Percentiles rank a stretch among this genome's conserved stretches.
These are phyloP conservation scores for Sorex maritimensis DNA, from an alignment of 2,797 vertebrate species.

Conservation along the genomic window DNA sequence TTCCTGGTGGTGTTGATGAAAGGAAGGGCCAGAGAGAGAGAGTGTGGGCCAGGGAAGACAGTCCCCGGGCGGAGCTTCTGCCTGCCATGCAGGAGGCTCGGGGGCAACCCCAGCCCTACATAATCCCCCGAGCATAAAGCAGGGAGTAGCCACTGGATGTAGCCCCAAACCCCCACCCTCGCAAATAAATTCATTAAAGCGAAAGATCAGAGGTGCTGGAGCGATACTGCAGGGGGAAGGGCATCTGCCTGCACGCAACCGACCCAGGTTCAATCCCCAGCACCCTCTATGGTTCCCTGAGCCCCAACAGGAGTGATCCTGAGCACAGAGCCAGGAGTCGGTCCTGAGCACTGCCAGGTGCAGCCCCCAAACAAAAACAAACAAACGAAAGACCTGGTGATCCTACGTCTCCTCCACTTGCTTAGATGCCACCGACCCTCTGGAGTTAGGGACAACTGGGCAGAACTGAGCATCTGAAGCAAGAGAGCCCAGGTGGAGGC, in stretches of 20 bases:
- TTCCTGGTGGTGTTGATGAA: constrained; percentile 39
- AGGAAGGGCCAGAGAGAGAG: constrained; percentile 25
- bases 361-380: too few relatives aligned
- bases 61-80: neutral
- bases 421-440: neutral
- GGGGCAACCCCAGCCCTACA: neutral
- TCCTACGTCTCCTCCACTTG: neutral
- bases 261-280: too few relatives aligned
- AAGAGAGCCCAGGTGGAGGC: neutral
- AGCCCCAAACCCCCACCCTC: neutral
- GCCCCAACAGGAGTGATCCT: too few relatives aligned
- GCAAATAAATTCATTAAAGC: too few relatives aligned
- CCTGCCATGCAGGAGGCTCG: neutral
- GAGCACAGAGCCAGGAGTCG: too few relatives aligned
- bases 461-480: neutral
- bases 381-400: too few relatives aligned
- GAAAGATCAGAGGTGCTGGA: too few relatives aligned
- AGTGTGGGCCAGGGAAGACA: neutral
- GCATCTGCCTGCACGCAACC: too few relatives aligned
- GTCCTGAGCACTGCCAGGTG: too few relatives aligned
- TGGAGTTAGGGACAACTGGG: neutral
- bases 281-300: too few relatives aligned
- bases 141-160: neutral
- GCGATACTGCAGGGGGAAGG: too few relatives aligned
- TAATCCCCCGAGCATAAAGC: neutral